Percentiles rank a stretch among this genome's conserved stretches.
Evolutionary conservation across 2,888 invertebrate species (phyloP).

Genomic region (Charanyca ferruginea): DNA sequence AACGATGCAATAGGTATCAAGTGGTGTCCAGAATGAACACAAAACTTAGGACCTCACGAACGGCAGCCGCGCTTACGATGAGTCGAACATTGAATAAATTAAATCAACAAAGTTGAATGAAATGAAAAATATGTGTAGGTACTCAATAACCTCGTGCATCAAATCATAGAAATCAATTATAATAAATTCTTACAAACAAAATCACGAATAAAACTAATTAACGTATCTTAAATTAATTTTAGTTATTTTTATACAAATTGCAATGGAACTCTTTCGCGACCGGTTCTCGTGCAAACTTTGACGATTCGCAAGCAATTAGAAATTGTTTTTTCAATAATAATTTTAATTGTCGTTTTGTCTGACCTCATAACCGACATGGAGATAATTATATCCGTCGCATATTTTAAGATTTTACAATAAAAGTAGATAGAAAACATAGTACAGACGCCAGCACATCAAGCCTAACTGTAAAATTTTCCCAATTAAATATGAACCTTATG

Average conservation of each 20-base stretch:
- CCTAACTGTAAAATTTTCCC: too few species aligned
- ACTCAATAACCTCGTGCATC: slow-evolving; percentile 17
- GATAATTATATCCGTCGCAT: slow-evolving; percentile 33
- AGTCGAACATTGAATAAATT: slow-evolving; percentile 11
- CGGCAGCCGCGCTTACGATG: background rate
- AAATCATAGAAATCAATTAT: slow-evolving; percentile 37
- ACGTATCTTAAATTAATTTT: slow-evolving; percentile 47
- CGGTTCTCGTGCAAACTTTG: slow-evolving; percentile 46
- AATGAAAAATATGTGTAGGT: slow-evolving; percentile 12
- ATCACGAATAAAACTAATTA: slow-evolving; percentile 47
- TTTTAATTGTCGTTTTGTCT: slow-evolving; percentile 53
- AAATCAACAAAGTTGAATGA: background rate
- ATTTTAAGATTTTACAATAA: slow-evolving; percentile 19
- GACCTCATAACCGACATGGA: slow-evolving; percentile 52
- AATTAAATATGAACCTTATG: too few species aligned
- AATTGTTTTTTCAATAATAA: slow-evolving; percentile 45
- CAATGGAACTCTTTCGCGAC: slow-evolving; percentile 41
- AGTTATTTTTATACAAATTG: slow-evolving; percentile 52
- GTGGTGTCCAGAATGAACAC: background rate
- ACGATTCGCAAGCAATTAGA: slow-evolving; percentile 53
- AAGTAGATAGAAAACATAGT: background rate
- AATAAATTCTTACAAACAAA: slow-evolving; percentile 18
- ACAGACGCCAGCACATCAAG: too few species aligned
- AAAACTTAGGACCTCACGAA: background rate
- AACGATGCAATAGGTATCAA: background rate